Percentiles rank a stretch among this genome's conserved stretches.
These are phyloP conservation scores for Eutrigla gurnardus DNA, from an alignment of 2,797 vertebrate species.

Conservation along the genomic window DNA sequence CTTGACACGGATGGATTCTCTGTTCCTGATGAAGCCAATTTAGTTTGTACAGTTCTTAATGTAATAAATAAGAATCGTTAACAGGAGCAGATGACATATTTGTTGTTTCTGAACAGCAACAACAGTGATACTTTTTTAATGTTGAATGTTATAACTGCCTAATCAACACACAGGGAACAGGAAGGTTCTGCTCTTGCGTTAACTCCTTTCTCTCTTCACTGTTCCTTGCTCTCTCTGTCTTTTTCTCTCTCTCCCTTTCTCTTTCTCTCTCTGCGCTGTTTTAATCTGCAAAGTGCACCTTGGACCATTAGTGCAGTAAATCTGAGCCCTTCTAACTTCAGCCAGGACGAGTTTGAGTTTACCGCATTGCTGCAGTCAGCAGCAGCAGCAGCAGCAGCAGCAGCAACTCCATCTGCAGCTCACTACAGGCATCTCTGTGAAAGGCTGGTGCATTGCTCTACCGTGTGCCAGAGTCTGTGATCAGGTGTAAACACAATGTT, in stretches of 20 bases:
- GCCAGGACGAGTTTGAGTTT: slow-evolving; percentile 69
- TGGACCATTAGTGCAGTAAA: slow-evolving; percentile 78
- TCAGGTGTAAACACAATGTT: slow-evolving; percentile 25
- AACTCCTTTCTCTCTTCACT: slow-evolving; percentile 17
- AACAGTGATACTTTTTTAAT: not conserved
- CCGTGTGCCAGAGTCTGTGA: slow-evolving; percentile 19
- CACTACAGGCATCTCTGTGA: slow-evolving; percentile 58
- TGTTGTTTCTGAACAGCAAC: not conserved
- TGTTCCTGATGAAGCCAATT: slow-evolving; percentile 2
- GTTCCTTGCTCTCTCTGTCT: not conserved
- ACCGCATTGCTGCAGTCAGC: slow-evolving; percentile 83
- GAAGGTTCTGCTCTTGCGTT: not conserved
- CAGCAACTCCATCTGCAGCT: slow-evolving; percentile 66
- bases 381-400: slow-evolving; percentile 63
- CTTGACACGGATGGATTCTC: slow-evolving; percentile 6
- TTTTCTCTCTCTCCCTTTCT: not conserved
- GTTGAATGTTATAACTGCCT: not conserved
- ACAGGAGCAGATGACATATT: not conserved
- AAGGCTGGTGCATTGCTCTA: slow-evolving; percentile 69
- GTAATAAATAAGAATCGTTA: slow-evolving; percentile 7
- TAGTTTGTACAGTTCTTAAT: not conserved
- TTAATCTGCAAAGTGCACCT: slow-evolving; percentile 80
- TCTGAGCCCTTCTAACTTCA: slow-evolving; percentile 74
- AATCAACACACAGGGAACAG: not conserved
- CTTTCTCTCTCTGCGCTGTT: slow-evolving; percentile 48